Evolutionary conservation across 2,888 invertebrate genomes (phyloP).

Genomic region (Sinohyriopsis cumingii): DNA sequence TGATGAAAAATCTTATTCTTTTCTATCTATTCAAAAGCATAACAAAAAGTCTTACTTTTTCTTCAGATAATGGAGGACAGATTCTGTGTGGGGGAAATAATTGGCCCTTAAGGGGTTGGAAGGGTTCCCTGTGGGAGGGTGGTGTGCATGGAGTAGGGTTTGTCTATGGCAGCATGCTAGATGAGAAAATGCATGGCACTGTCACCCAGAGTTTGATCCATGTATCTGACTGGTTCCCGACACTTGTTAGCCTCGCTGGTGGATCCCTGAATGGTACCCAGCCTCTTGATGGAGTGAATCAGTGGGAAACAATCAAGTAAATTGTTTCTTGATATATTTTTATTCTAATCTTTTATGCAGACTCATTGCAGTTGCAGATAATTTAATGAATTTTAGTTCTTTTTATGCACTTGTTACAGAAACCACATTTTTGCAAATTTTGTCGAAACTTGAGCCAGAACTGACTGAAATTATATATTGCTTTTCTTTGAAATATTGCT

Average conservation of each 20-base stretch:
- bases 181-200: conserved; percentile 30
- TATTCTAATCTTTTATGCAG: background rate
- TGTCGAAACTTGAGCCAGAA: too few species aligned
- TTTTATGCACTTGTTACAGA: background rate
- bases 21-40: background rate
- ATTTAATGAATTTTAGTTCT: background rate
- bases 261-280: conserved; percentile 58
- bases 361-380: background rate
- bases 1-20: background rate
- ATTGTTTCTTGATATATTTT: background rate
- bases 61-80: conserved; percentile 73
- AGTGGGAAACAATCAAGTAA: conserved; percentile 67
- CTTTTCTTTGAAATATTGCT: too few species aligned
- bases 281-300: conserved; percentile 64
- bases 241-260: conserved; percentile 60
- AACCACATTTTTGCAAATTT: background rate
- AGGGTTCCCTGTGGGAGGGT: conserved; percentile 68
- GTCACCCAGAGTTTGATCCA: conserved; percentile 59
- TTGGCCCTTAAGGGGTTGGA: conserved; percentile 68
- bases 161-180: conserved; percentile 54
- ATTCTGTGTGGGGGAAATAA: conserved; percentile 66
- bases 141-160: conserved; percentile 68
- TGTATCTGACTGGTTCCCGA: conserved; percentile 70
- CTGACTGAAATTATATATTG: too few species aligned
- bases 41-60: background rate